Conservation (phyloP, 2,888 invertebrate species). For the Incurvaria masculella region DNA sequence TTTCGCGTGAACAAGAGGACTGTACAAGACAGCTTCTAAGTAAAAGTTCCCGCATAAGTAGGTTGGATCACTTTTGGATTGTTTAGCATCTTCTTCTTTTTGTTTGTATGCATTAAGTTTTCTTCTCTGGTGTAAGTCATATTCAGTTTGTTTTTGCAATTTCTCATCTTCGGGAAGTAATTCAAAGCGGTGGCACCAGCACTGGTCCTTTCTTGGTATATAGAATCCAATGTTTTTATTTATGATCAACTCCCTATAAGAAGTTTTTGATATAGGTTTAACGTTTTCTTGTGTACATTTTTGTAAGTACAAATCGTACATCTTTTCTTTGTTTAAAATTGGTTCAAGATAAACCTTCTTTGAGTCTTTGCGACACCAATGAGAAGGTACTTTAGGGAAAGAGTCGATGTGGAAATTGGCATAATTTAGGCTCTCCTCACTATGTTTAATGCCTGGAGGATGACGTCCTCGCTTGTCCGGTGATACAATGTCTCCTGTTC, state of each 20-base stretch:
- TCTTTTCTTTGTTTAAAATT: neutral
- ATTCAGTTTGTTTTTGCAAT: neutral
- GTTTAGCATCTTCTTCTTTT: neutral
- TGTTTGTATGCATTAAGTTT: neutral
- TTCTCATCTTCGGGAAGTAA: neutral
- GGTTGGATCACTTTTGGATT: neutral
- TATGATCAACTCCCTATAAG: neutral
- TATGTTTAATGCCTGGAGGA: neutral
- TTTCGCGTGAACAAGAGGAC: conserved; percentile 11
- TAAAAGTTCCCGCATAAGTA: conserved; percentile 8
- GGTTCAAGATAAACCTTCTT: neutral
- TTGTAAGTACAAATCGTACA: neutral
- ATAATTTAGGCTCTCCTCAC: neutral
- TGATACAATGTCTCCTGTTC: neutral
- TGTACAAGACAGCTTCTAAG: conserved; percentile 15
- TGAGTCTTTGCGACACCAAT: neutral
- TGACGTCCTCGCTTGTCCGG: neutral
- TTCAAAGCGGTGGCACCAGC: neutral
- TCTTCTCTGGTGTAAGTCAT: neutral
- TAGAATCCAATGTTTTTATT: neutral
- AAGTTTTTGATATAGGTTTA: neutral
- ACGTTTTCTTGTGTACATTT: neutral
- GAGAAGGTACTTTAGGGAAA: neutral
- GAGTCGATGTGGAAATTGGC: neutral
- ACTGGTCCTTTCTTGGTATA: neutral